Conservation (phyloP, 1,140 invertebrate species). For the Drosophila cardini region DNA sequence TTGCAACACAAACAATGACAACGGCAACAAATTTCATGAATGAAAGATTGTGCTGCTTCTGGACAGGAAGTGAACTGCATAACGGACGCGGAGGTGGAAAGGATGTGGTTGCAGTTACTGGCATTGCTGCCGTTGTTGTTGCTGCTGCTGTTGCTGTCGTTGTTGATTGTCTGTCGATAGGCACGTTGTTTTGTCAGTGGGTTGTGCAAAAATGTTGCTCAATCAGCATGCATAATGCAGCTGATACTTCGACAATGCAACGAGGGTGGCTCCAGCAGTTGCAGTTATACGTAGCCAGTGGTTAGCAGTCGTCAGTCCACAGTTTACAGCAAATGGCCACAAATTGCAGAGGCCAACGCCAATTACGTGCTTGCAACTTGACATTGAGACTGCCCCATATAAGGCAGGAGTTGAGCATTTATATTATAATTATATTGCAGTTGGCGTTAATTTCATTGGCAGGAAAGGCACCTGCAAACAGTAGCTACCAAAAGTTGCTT, state of each 20-base stretch:
- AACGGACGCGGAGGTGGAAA: slow-evolving; percentile 83
- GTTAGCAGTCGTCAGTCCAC: background rate
- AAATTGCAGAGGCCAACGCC: slow-evolving; percentile 50
- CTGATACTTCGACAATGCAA: slow-evolving; percentile 45
- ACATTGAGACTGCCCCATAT: slow-evolving; percentile 71
- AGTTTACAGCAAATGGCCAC: slow-evolving; percentile 43
- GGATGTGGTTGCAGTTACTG: slow-evolving; percentile 71
- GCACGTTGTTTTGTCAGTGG: slow-evolving; percentile 80
- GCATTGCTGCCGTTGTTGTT: slow-evolving; percentile 42
- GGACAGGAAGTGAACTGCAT: slow-evolving; percentile 83
- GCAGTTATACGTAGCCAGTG: background rate
- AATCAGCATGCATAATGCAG: slow-evolving; percentile 81
- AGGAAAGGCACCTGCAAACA: slow-evolving; percentile 64
- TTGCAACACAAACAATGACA: slow-evolving; percentile 83
- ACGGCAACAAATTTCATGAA: slow-evolving; percentile 84
- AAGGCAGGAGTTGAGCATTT: slow-evolving; percentile 73
- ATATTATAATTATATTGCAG: slow-evolving; percentile 79
- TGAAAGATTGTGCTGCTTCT: slow-evolving; percentile 72
- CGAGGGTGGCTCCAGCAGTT: slow-evolving; percentile 69
- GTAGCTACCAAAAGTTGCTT: slow-evolving; percentile 49
- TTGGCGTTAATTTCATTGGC: slow-evolving; percentile 78
- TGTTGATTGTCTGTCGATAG: slow-evolving; percentile 81
- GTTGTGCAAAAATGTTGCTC: slow-evolving; percentile 82
- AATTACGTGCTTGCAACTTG: slow-evolving; percentile 67
- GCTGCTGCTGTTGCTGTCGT: slow-evolving; percentile 43